These are phyloP conservation scores for Sitta europaea DNA, from an alignment of 2,113 vertebrate genomes.

Conservation along the genomic window DNA sequence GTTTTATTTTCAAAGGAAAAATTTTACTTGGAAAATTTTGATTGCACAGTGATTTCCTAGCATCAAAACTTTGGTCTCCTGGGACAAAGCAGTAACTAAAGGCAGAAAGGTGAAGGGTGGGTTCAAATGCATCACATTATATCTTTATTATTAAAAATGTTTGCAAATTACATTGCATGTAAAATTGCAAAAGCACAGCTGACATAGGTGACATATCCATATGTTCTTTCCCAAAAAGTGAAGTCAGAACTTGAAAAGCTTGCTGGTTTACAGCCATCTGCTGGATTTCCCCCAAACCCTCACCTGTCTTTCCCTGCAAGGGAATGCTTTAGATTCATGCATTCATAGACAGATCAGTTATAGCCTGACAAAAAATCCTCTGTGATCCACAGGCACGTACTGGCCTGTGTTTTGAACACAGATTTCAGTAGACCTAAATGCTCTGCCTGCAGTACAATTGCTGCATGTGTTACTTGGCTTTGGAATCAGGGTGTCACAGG, in stretches of 20 bases:
- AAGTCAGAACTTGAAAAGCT: background rate
- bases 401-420: background rate
- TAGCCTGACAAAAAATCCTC: background rate
- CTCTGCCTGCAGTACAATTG: background rate
- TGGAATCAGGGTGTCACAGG: background rate
- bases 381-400: background rate
- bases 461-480: background rate
- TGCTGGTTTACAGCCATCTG: background rate
- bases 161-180: background rate
- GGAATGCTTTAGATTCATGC: background rate
- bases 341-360: background rate
- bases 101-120: background rate
- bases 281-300: background rate
- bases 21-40: background rate
- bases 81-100: background rate
- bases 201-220: background rate
- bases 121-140: background rate
- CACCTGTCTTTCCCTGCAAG: background rate
- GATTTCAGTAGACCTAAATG: background rate
- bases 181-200: background rate
- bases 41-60: background rate
- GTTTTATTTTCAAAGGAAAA: background rate
- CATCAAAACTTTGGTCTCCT: background rate
- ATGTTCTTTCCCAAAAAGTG: background rate
- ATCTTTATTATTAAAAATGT: background rate